These are phyloP conservation scores for Oreotrochilus melanogaster DNA, from an alignment of 2,113 vertebrate species.

Conservation along the genomic window DNA sequence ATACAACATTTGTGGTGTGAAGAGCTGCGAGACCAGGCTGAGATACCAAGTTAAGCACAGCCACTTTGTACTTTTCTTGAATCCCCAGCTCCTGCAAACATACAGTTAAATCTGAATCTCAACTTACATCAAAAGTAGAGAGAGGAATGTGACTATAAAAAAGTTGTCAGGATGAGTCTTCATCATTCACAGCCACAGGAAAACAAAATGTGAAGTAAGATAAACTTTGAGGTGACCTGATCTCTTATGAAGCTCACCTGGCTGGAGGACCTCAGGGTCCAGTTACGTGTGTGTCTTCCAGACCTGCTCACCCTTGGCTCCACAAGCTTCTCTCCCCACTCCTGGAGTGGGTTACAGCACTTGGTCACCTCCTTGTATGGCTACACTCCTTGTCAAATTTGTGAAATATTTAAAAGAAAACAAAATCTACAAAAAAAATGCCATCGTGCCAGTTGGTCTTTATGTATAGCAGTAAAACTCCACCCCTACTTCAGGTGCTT, in stretches of 20 bases:
- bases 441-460: not conserved
- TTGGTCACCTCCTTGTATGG: not conserved
- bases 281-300: not conserved
- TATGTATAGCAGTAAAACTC: not conserved
- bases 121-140: not conserved
- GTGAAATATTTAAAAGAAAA: not conserved
- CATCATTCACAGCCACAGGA: not conserved
- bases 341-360: rapidly evolving
- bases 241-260: not conserved
- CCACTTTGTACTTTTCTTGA: not conserved
- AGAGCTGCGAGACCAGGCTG: not conserved
- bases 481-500: not conserved
- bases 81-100: not conserved
- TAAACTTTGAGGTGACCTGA: not conserved
- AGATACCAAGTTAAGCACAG: not conserved
- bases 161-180: not conserved
- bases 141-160: not conserved
- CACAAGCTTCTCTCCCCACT: not conserved
- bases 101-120: not conserved
- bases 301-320: not conserved
- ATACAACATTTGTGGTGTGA: not conserved
- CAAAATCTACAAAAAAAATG: not conserved
- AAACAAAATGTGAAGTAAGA: not conserved
- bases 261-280: rapidly evolving
- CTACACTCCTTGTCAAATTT: not conserved